Conservation (phyloP, 2,113 vertebrate species). For the Pogonocichla stellata region DNA sequence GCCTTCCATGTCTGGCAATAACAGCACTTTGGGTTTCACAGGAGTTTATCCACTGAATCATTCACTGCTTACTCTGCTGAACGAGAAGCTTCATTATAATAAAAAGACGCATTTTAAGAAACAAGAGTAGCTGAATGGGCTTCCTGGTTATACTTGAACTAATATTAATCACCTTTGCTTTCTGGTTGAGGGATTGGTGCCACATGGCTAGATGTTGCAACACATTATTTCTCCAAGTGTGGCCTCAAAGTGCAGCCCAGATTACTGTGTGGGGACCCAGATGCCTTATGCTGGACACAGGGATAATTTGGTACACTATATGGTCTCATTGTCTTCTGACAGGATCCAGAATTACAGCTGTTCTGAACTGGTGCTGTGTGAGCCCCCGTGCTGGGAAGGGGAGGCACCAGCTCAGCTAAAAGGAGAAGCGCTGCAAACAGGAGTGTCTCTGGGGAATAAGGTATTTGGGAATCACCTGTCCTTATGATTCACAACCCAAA, state of each 20-base stretch:
- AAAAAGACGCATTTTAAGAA: background rate
- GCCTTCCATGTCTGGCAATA: background rate
- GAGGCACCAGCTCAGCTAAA: background rate
- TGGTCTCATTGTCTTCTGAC: background rate
- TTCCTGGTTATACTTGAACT: background rate
- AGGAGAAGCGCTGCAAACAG: background rate
- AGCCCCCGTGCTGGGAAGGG: background rate
- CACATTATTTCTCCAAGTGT: background rate
- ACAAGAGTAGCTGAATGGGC: background rate
- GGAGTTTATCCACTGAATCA: background rate
- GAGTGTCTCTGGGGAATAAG: background rate
- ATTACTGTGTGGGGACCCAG: background rate
- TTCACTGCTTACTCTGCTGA: background rate
- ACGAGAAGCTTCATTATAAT: background rate
- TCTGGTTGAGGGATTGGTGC: background rate
- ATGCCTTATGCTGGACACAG: background rate
- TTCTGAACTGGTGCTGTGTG: background rate
- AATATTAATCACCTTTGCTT: background rate
- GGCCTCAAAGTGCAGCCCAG: background rate
- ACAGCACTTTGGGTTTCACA: background rate
- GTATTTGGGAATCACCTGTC: background rate
- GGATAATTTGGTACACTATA: background rate
- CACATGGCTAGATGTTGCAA: background rate
- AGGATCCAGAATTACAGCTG: background rate
- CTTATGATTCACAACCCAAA: background rate